Evolutionary conservation across 2,113 vertebrate species (phyloP), one percentile per base, ranked within the genome.

Genomic region (Dendropsophus ebraccatus): DNA sequence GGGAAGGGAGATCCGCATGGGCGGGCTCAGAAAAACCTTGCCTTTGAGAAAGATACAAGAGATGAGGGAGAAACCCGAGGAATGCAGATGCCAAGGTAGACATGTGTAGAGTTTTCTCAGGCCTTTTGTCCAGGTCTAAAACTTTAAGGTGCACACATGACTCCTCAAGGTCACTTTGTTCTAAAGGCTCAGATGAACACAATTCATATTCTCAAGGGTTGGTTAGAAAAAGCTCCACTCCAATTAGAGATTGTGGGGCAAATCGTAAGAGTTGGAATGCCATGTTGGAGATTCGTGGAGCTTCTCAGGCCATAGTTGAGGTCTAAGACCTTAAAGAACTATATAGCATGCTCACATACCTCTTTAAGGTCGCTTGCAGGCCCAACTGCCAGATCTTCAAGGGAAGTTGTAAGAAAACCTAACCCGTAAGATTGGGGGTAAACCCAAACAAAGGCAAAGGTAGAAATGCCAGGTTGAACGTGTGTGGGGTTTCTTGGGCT

Each of bases 1-100:
- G 8, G 0, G 21, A 87, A 89, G 87, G 87, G 91, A 85, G 79
- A 84, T 80, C 65, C 17, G 30, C 65, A 21, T 35, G 65, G 65
- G 65, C 32, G 17, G 65, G 32, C 5, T 32, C 28, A 67, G 28
- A 32, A 13, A 30, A 32, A 19, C 5, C 65, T 21, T 37, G 7
- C 65, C 21, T 5, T 60, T 6, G 21, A 58, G 52, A 11, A 58
- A 25, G 52, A 58, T 35, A n/a, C 35, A 19, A 58, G 5, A n/a
- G 52, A 11, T 54, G 75, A 11, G 21, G 28, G 19, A 3, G n/a
- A n/a, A 25, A 56, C 0, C 23, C 23, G 12, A 65, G 25, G 25
- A 5, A 30, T 65, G 60, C 23, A 65, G n/a, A 32, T 16, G 25
- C 2, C 17, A 8, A 35, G 65, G 14, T 69, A 19, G 30, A 35